These are phyloP conservation scores for Thalassoma bifasciatum DNA, from an alignment of 2,113 vertebrate genomes.

Conservation along the genomic window DNA sequence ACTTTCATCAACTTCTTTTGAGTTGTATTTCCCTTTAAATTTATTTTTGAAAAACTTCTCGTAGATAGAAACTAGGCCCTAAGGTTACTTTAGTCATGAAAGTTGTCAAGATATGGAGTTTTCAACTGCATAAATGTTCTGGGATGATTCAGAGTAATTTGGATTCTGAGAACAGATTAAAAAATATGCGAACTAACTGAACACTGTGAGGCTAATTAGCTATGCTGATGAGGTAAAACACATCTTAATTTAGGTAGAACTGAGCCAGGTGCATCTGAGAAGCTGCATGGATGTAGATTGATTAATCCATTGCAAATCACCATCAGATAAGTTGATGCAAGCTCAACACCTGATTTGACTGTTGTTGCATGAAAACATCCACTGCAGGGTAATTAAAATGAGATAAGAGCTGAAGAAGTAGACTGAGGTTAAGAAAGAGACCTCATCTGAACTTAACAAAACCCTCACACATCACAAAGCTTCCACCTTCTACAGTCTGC, in stretches of 20 bases:
- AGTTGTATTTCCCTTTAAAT: too few relatives aligned
- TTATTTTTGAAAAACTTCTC: too few relatives aligned
- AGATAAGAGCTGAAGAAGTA: constrained; percentile 4
- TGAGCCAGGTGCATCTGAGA: constrained; percentile 6
- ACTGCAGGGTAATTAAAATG: constrained; percentile 38
- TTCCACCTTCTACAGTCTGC: neutral
- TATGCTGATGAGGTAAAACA: neutral
- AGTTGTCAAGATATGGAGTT: neutral
- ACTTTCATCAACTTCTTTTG: too few relatives aligned
- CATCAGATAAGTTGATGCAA: constrained; percentile 4
- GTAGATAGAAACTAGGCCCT: too few relatives aligned
- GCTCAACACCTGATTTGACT: neutral
- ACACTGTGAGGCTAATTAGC: neutral
- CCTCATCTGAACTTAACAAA: constrained; percentile 39
- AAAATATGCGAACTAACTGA: too few relatives aligned
- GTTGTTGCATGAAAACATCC: constrained; percentile 21
- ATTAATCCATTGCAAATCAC: constrained; percentile 42
- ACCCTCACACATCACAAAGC: constrained; percentile 50
- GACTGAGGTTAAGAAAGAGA: constrained; percentile 42
- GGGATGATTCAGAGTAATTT: too few relatives aligned
- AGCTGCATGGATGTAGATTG: neutral
- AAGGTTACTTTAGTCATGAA: too few relatives aligned
- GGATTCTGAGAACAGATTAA: too few relatives aligned
- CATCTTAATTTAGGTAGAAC: too few relatives aligned
- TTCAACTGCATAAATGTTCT: neutral